Conservation (phyloP, 2,888 invertebrate species). For the Cyclophora punctaria region DNA sequence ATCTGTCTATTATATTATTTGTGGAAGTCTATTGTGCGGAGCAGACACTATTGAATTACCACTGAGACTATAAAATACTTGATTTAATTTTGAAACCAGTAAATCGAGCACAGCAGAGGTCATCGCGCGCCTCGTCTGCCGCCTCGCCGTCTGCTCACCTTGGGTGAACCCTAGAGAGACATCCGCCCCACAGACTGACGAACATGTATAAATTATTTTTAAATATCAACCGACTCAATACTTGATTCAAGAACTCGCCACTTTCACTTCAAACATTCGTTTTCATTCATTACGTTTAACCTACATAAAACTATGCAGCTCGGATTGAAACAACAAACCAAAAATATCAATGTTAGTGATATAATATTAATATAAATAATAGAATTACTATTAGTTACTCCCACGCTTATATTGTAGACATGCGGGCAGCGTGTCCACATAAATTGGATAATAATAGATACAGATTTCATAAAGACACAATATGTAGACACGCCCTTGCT, state of each 20-base stretch:
- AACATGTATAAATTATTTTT: slow-evolving; percentile 34
- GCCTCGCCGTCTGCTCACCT: slow-evolving; percentile 68
- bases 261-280: slow-evolving; percentile 36
- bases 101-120: slow-evolving; percentile 50
- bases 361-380: neutral
- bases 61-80: slow-evolving; percentile 46
- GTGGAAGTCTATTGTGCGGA: slow-evolving; percentile 34
- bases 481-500: too few relatives aligned
- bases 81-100: slow-evolving; percentile 62
- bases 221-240: slow-evolving; percentile 18
- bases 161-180: slow-evolving; percentile 45
- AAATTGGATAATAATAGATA: slow-evolving; percentile 8
- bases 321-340: neutral
- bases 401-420: slow-evolving; percentile 9
- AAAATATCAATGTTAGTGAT: neutral
- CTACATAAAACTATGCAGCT: neutral
- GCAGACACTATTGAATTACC: slow-evolving; percentile 59
- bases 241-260: slow-evolving; percentile 31
- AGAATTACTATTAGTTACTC: slow-evolving; percentile 4
- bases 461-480: too few relatives aligned
- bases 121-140: slow-evolving; percentile 50
- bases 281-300: slow-evolving; percentile 1
- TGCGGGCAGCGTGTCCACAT: slow-evolving; percentile 12
- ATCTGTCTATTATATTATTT: slow-evolving; percentile 12
- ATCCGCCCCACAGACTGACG: slow-evolving; percentile 38